phyloP scores from a whole-genome alignment of 2,888 invertebrate genomes.

The Euclidia mi region DNA sequence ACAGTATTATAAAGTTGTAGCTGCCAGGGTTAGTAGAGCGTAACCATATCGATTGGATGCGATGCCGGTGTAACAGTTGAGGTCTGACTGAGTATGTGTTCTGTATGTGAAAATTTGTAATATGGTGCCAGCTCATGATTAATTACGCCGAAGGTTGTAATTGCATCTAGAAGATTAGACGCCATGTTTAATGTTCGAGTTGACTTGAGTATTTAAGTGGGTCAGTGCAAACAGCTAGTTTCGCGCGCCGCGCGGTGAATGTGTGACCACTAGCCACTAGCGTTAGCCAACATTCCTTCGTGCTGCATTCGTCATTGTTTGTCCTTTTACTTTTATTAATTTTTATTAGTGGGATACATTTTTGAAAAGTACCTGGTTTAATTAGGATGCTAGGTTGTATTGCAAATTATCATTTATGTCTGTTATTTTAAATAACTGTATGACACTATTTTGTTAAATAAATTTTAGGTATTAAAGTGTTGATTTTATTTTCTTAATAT shows the following conservation, averaged over 20 bases:
- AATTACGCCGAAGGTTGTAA: conserved; percentile 46
- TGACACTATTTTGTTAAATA: conserved; percentile 90
- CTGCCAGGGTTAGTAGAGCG: conserved; percentile 56
- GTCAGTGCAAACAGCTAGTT: conserved; percentile 60
- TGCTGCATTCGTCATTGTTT: conserved; percentile 86
- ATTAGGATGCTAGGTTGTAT: conserved; percentile 90
- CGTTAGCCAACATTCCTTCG: conserved; percentile 88
- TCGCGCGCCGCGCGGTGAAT: conserved; percentile 32
- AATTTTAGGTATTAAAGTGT: conserved; percentile 85
- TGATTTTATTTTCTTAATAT: conserved; percentile 69
- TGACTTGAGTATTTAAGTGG: conserved; percentile 46
- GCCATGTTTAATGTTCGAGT: conserved; percentile 45
- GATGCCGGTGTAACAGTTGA: conserved; percentile 31
- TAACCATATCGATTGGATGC: conserved; percentile 43
- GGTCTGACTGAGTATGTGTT: conserved; percentile 38
- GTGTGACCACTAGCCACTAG: conserved; percentile 67
- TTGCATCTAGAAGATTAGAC: conserved; percentile 51
- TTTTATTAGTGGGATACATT: conserved; percentile 83
- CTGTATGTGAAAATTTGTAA: conserved; percentile 34
- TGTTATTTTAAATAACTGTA: conserved; percentile 90
- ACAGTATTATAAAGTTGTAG: conserved; percentile 79
- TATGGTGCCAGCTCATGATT: conserved; percentile 48
- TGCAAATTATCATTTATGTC: conserved; percentile 89
- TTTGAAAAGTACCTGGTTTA: conserved; percentile 90
- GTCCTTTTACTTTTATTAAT: conserved; percentile 71